Percentiles rank a stretch among this genome's conserved stretches.
Evolutionary conservation across 2,113 vertebrate genomes (phyloP).

Genomic region (Thamnophis sirtalis): DNA sequence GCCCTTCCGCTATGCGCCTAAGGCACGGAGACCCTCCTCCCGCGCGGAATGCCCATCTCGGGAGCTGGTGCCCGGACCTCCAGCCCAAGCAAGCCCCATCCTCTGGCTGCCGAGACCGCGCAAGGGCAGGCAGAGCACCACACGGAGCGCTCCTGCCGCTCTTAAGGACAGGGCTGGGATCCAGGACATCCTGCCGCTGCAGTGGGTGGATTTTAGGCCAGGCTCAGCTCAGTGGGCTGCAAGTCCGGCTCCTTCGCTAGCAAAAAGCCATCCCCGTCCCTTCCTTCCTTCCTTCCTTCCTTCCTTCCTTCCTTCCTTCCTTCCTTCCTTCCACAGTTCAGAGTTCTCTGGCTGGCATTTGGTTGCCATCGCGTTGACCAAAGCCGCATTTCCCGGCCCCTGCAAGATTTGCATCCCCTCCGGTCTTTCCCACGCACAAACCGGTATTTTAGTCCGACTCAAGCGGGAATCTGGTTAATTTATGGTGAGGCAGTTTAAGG

Average conservation of each 20-base stretch:
- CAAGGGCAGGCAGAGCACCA: background rate
- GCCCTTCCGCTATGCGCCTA: background rate
- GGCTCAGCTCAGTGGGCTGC: constrained; percentile 28
- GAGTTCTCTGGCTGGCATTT: background rate
- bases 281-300: background rate
- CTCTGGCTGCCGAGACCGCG: constrained; percentile 37
- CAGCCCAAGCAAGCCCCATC: constrained; percentile 9
- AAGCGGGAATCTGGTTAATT: background rate
- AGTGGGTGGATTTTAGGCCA: constrained; percentile 43
- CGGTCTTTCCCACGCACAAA: background rate
- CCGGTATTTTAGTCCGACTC: background rate
- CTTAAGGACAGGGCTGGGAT: constrained; percentile 36
- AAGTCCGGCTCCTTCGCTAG: constrained; percentile 3
- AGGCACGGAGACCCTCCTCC: background rate
- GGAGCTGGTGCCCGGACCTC: background rate
- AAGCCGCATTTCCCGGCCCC: background rate
- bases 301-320: no score
- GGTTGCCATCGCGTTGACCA: background rate
- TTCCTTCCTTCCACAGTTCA: constrained; percentile 3
- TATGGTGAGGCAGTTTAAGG: background rate
- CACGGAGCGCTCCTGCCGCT: background rate
- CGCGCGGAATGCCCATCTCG: background rate
- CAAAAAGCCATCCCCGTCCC: constrained; percentile 18
- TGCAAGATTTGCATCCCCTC: background rate
- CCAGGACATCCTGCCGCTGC: constrained; percentile 43